A percentile compares a stretch with the other conserved stretches of the same genome.
These are phyloP conservation scores for Caradrina kadenii DNA, from an alignment of 2,888 invertebrate species.

Conservation along the genomic window DNA sequence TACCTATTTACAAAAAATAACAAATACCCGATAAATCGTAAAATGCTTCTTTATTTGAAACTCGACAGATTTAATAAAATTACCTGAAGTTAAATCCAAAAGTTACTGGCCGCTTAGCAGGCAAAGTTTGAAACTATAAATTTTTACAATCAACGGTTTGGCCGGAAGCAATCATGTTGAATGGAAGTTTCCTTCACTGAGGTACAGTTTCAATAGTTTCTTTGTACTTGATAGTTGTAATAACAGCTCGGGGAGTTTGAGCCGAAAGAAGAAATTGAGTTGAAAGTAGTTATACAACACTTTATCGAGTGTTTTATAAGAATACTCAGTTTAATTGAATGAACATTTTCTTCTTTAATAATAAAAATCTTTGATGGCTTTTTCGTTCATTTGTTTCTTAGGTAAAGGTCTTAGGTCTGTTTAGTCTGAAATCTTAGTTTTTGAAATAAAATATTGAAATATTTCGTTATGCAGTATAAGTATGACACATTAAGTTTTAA, in stretches of 20 bases:
- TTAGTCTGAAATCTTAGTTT: no score
- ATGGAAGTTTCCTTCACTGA: conserved; percentile 52
- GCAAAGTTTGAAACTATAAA: conserved; percentile 53
- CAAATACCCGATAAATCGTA: background rate
- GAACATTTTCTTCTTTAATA: conserved; percentile 2
- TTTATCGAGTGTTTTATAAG: conserved; percentile 38
- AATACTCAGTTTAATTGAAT: conserved; percentile 40
- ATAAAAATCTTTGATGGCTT: background rate
- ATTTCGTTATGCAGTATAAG: no score
- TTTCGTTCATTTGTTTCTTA: no score
- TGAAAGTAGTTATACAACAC: conserved; percentile 41
- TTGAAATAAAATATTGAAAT: no score
- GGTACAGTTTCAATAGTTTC: conserved; percentile 59
- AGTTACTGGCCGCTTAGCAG: conserved; percentile 24
- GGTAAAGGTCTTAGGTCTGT: no score
- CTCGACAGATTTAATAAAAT: conserved; percentile 13
- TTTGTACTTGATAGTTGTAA: conserved; percentile 61
- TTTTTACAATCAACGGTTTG: conserved; percentile 60
- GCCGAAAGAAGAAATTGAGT: conserved; percentile 55
- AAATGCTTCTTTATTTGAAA: background rate
- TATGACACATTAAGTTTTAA: no score
- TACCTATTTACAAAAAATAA: background rate
- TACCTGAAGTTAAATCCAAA: conserved; percentile 28
- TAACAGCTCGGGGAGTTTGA: conserved; percentile 59
- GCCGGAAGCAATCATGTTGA: conserved; percentile 59